Base-by-base conservation (phyloP, 2,113 vertebrate species). In the Alligator mississippiensis region DNA sequence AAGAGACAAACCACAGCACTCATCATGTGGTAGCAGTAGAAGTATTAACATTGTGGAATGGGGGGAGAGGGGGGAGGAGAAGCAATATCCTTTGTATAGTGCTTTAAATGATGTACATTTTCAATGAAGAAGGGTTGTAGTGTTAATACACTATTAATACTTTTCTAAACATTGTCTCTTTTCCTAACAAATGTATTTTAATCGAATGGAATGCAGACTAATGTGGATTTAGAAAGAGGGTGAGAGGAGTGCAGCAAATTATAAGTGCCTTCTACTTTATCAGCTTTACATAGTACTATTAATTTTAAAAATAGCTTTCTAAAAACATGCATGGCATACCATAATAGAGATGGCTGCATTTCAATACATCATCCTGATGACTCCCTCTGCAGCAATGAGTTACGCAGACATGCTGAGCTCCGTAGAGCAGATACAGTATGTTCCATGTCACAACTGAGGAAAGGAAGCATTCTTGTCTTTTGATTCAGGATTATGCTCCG, bases 261-360 rank as follows among this genome's bases (percentile, higher is more conserved):
- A 95, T 61, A 94, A 95, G 93, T 96, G 85, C 86, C 93, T 81
- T 91, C 95, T 90, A 88, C 96, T 96, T 96, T 95, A 96, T 96
- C 96, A 96, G 95, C 95, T 81, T 92, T 94, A 93, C 54, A 21
- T 84, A 90, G 62, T 88, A 90, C 90, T 95, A 96, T 96, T 97
- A 93, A 96, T 97, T 95, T 97, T 96, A 96, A 97, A 97, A 97
- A 96, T 95, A 95, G 93, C 92, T 95, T 96, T 93, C 47, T 89
- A 86, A 95, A 97, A 97, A 96, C 96, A 97, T 95, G 91, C 88
- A 91, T 84, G 91, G 92, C 94, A 92, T 91, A 83, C 95, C 96
- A 92, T 93, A 93, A 93, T 90, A 94, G 95, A 96, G 92, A 95
- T 90, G 96, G 87, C 92, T 82, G 91, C 3, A 61, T 82, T 89